These are phyloP conservation scores for Clinocottus analis DNA, from an alignment of 2,113 vertebrate species.

Conservation along the genomic window DNA sequence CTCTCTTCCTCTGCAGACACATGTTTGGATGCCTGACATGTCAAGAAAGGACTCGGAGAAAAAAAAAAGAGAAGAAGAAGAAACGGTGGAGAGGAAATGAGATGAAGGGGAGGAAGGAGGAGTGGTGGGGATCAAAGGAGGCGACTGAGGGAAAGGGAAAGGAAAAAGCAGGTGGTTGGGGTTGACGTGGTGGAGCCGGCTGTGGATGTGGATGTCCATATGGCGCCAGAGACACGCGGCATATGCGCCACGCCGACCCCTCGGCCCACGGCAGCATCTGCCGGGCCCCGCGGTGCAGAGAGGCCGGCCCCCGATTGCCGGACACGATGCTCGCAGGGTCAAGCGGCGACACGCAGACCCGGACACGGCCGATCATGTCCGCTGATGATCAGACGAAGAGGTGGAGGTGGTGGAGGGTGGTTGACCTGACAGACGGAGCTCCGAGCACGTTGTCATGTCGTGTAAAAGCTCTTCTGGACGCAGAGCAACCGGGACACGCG, in stretches of 20 bases:
- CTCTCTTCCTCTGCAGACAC: conserved; percentile 11
- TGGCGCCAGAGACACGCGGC: conserved; percentile 49
- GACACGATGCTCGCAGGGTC: conserved; percentile 37
- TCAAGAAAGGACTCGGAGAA: conserved; percentile 5
- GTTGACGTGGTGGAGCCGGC: conserved; percentile 10
- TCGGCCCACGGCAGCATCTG: conserved; percentile 40
- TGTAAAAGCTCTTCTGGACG: conserved; percentile 4
- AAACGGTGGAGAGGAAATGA: no score
- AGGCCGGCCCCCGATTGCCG: conserved; percentile 26
- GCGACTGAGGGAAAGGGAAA: neutral
- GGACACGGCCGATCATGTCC: conserved; percentile 45
- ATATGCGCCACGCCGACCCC: conserved; percentile 54
- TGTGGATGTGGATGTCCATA: conserved; percentile 47
- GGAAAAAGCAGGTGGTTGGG: neutral
- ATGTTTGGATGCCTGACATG: conserved; percentile 7
- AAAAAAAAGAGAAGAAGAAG: no score
- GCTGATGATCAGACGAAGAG: conserved; percentile 36
- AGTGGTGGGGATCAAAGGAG: conserved; percentile 26
- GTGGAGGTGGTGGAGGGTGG: neutral
- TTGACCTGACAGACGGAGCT: conserved; percentile 10
- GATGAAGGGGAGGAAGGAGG: neutral
- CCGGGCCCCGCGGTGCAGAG: conserved; percentile 33
- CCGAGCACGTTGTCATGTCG: neutral
- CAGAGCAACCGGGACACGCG: conserved; percentile 19
- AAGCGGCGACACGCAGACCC: conserved; percentile 30